Base-by-base conservation (phyloP, 1,140 invertebrate species). In the Rhopalosiphum padi region DNA sequence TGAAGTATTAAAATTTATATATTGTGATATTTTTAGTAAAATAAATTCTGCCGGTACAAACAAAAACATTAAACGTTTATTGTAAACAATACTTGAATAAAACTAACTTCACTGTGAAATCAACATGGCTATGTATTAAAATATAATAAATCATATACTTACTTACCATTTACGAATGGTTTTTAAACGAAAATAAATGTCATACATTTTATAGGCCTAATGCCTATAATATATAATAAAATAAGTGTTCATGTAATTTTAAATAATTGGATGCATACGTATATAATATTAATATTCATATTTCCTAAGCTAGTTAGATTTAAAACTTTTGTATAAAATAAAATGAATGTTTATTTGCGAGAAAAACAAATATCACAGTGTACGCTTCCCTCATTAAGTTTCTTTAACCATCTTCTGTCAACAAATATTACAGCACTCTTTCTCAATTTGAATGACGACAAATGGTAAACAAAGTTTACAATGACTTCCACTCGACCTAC, bases 401-500 rank as follows among this genome's bases (percentile, higher is more conserved):
- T 37, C 87, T 89, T 89, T 89, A 37, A 51, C 51, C 51, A 55
- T 89, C 46, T 89, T 37, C 87, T 89, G 87, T 55, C 87, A 89
- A 89, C 87, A 89, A 89, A 55, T 53, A 89, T 60, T 37, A 55
- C 37, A 6, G 37, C 53, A 30, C 88, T 60, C 35, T 60, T 41
- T 60, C 53, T 37, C 87, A 89, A 89, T 89, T 89, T 89, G n/a
- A 89, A 89, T 53, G 53, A 90, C 37, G 51, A 90, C 88, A 43
- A 60, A 15, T 60, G 37, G 88, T 90, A 90, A 90, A 90, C 88
- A 60, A 60, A 60, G 11, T 90, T 37, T 25, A 60, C 88, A 41
- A 90, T 90, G 88, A 90, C 88, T 60, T 90, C 51, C 88, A 90
- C 88, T 90, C 53, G 88, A 90, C 88, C 88, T 90, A 55, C 37